Base-by-base conservation (phyloP, 1,140 invertebrate genomes). In the Heliothis virescens region DNA sequence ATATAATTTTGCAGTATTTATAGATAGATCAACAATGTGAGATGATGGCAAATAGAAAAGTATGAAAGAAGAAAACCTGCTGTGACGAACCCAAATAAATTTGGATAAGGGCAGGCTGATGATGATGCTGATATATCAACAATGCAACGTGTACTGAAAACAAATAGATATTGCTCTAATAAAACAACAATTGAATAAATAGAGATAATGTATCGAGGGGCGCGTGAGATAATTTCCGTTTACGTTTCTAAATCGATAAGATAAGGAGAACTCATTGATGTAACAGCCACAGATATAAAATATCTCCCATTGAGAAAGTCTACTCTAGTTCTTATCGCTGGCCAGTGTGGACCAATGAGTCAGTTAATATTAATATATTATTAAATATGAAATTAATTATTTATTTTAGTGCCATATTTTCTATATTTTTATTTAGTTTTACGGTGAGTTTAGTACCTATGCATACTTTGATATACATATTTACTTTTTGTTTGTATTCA, bases 381-480 rank as follows among this genome's bases (percentile, higher is more conserved):
- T 52, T 50, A 29, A 69, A 78, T 78, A 78, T 78, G 75, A 78
- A 78, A 29, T 21, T 57, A 47, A 41, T 77, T 7, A 12, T 78
- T 16, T 69, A 69, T 57, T 78, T 63, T 10, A 67, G 59, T 48
- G 75, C 52, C 2, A 55, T 78, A 21, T 69, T 78, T 48, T 78
- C 53, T 15, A 12, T 78, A 57, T 59, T 67, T 69, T 55, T 78
- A 47, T 67, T 78, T 41, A 78, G 75, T 59, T 78, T n/a, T 67
- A 67, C 47, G 75, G 75, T 78, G 15, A 78, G 75, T 73, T 34
- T n/a, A 5, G 21, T 26, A 0, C 1, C 5, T 0, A 57, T 21
- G 3, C 26, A 1, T 10, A 18, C 4, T 55, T 55, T 16, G 5
- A 16, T 7, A 16, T 5, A n/a, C 4, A 53, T n/a, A 4, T 53